Evolutionary conservation across 2,888 invertebrate genomes (phyloP), one percentile per base, ranked within the genome.

Genomic region (Watsonalla binaria): DNA sequence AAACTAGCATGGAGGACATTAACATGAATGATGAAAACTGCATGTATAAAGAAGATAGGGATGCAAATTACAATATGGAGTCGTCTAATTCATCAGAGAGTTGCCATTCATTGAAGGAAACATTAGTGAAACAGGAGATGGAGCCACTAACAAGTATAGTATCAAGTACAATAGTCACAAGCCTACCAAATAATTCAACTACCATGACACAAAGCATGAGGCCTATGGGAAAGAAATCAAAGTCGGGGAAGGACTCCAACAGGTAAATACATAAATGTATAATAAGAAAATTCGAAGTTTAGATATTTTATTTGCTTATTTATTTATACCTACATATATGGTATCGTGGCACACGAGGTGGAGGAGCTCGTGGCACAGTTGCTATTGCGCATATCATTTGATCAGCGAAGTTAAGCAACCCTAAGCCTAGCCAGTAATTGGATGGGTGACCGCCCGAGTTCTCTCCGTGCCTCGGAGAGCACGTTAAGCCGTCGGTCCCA

Each of bases 81-180:
- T 89, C 88, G 6, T 90, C 90, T 45, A 90, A 90, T 57, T 90
- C 90, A 0, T 90, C 90, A 0, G 90, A 90, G 60, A 90, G 90
- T 59, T 87, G 87, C 68, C 88, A 90, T 48, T 90, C 90, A 24
- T 79, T 87, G 81, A 90, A 89, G 58, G 90, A 90, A 51, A 68
- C 79, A 0, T 68, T 74, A 14, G 67, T 82, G 6, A 90, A 89
- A 55, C 85, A 84, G 58, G 89, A 89, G 39, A 58, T 69, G 47
- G 88, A 90, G 8, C 63, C 77, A 2, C 70, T 72, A 0, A 71
- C 78, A 11, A 80, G 77, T 58, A 67, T 84, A 54, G 82, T 86
- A 14, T 82, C 86, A 0, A 86, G 80, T 55, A 79, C 82, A 24
- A 75, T 78, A 24, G 67, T 72, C 0, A 69, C 78, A 0, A 84